Conservation (phyloP, 2,113 vertebrate species). For the Brachirus orientalis region DNA sequence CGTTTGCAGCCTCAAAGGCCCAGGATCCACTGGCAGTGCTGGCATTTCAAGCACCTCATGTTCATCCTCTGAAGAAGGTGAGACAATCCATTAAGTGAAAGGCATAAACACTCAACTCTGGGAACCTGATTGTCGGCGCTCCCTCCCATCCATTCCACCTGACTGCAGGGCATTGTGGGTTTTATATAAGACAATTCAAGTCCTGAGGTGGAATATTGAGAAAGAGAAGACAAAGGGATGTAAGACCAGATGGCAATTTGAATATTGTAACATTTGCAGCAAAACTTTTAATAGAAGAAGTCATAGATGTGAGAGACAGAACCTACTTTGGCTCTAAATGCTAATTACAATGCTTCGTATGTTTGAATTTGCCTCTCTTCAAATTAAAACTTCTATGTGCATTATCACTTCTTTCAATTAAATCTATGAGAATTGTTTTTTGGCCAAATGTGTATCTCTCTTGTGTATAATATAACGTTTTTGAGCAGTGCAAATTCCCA, state of each 20-base stretch:
- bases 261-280: constrained; percentile 47
- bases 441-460: background rate
- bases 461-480: background rate
- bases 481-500: background rate
- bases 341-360: constrained; percentile 14
- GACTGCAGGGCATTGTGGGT: constrained; percentile 71
- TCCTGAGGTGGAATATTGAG: constrained; percentile 72
- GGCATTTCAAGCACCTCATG: constrained; percentile 78
- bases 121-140: constrained; percentile 67
- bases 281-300: constrained; percentile 41
- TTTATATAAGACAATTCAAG: constrained; percentile 76
- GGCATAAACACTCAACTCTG: constrained; percentile 79
- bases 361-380: background rate
- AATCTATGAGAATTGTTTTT: background rate
- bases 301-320: constrained; percentile 13
- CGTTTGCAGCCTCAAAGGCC: constrained; percentile 66
- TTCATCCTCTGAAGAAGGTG: constrained; percentile 79
- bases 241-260: constrained; percentile 60
- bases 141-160: constrained; percentile 71
- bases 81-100: constrained; percentile 79
- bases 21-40: constrained; percentile 72
- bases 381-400: background rate
- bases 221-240: constrained; percentile 72
- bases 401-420: background rate
- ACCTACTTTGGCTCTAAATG: constrained; percentile 1